Percentiles rank a stretch among this genome's conserved stretches.
Conservation (phyloP, 2,888 invertebrate species). For the Machimus atricapillus region DNA sequence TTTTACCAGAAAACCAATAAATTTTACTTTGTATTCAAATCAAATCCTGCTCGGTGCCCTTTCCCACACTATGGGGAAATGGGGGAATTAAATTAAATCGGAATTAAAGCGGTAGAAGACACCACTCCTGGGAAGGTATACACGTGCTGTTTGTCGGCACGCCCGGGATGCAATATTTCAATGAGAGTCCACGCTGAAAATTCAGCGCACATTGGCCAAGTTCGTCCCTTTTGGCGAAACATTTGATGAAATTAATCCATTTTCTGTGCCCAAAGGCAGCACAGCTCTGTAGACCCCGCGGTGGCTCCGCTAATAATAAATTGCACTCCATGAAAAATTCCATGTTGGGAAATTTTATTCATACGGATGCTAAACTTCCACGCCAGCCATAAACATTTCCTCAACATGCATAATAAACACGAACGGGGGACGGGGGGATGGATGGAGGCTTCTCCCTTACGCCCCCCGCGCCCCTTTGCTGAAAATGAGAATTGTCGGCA, state of each 20-base stretch:
- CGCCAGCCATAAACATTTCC: conserved; percentile 12
- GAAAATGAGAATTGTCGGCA: conserved; percentile 18
- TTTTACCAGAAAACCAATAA: neutral
- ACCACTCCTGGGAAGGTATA: neutral
- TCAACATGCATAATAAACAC: conserved; percentile 25
- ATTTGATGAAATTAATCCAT: neutral
- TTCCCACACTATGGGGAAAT: neutral
- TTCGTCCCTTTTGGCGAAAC: neutral
- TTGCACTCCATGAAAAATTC: conserved; percentile 6
- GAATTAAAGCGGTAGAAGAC: neutral
- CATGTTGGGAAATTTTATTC: conserved; percentile 26
- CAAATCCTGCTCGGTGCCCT: neutral
- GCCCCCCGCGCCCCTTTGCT: neutral
- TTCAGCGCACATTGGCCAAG: neutral
- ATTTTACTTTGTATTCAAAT: neutral
- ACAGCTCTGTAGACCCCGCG: neutral
- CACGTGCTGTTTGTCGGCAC: neutral
- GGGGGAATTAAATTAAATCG: neutral
- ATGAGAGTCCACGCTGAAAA: neutral
- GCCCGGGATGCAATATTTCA: neutral
- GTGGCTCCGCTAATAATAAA: neutral
- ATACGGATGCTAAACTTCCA: conserved; percentile 13
- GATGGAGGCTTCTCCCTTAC: neutral
- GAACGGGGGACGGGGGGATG: neutral
- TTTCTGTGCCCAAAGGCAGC: neutral